These are phyloP conservation scores for Pygoscelis antarcticus DNA, from an alignment of 2,113 vertebrate genomes.

Conservation along the genomic window DNA sequence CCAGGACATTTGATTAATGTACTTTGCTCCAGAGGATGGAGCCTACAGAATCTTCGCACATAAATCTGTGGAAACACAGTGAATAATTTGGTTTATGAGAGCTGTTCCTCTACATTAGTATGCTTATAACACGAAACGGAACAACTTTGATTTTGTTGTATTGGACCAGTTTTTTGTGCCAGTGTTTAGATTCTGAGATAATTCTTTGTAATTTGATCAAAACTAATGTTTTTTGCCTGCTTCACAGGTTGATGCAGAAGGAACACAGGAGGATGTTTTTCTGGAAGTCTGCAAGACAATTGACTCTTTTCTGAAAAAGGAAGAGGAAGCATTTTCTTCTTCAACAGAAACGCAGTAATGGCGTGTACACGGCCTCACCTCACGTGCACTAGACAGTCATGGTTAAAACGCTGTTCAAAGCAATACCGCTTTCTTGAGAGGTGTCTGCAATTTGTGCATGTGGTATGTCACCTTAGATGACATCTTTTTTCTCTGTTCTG, in stretches of 20 bases:
- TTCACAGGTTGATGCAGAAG: constrained; percentile 88
- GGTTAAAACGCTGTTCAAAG: constrained; percentile 13
- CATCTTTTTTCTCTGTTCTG: not conserved
- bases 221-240: not conserved
- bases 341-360: not conserved
- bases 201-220: not conserved
- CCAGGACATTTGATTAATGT: not conserved
- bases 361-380: not conserved
- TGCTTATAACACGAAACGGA: not conserved
- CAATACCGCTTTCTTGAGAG: constrained; percentile 38
- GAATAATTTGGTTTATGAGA: not conserved
- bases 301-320: constrained; percentile 76
- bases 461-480: not conserved
- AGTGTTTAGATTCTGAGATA: not conserved
- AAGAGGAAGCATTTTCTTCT: constrained; percentile 12
- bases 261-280: constrained; percentile 86
- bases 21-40: not conserved
- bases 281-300: constrained; percentile 84
- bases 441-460: constrained; percentile 57
- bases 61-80: not conserved
- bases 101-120: not conserved
- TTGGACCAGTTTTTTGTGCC: not conserved
- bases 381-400: not conserved
- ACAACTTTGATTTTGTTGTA: not conserved
- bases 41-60: not conserved